phyloP scores from a whole-genome alignment of 2,113 vertebrate species.

The Pao palembangensis region DNA sequence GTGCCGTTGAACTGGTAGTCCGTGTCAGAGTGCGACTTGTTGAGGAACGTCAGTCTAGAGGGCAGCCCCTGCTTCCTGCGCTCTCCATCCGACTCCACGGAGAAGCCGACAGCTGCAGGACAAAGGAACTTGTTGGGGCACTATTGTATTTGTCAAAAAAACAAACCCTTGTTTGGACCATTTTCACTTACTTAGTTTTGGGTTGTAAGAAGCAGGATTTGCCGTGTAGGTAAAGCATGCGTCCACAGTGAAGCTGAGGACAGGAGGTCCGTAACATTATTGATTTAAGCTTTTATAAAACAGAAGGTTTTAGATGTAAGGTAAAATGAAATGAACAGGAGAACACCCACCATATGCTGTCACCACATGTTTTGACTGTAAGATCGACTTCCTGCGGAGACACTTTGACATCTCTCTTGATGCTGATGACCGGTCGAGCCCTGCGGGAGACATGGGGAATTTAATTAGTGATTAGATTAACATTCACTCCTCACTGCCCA shows the following conservation, averaged over 20 bases:
- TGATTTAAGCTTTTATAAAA: constrained; percentile 1
- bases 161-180: background rate
- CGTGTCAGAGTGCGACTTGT: constrained; percentile 54
- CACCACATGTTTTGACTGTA: constrained; percentile 72
- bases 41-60: constrained; percentile 80
- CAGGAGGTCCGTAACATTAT: constrained; percentile 7
- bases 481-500: background rate
- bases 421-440: constrained; percentile 85
- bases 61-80: constrained; percentile 79
- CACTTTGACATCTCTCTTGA: constrained; percentile 79
- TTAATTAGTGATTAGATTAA: constrained; percentile 4
- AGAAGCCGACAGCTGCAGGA: constrained; percentile 77
- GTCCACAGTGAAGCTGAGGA: constrained; percentile 82
- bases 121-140: constrained; percentile 1
- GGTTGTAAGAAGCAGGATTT: constrained; percentile 80
- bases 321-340: background rate
- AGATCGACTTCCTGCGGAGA: constrained; percentile 77
- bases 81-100: constrained; percentile 82
- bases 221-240: constrained; percentile 88
- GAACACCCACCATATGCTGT: constrained; percentile 81
- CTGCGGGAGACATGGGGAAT: constrained; percentile 66
- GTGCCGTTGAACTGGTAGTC: constrained; percentile 76
- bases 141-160: background rate
- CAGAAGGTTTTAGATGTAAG: constrained; percentile 1
- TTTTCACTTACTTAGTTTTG: constrained; percentile 81